These are phyloP conservation scores for Melipona quadrifasciata DNA, from an alignment of 1,140 invertebrate genomes.

Conservation along the genomic window DNA sequence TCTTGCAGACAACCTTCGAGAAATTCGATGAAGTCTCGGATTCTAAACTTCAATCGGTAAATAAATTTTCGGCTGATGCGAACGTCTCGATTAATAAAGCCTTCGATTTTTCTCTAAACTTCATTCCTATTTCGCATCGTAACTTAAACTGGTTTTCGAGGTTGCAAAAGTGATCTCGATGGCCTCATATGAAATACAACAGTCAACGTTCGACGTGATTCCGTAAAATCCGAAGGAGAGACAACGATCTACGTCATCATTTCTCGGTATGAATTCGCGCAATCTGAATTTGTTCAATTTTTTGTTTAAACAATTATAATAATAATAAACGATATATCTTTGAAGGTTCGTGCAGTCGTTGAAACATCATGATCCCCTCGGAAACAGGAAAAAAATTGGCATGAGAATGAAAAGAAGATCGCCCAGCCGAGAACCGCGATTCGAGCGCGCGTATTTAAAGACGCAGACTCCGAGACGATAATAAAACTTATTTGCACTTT, in stretches of 20 bases:
- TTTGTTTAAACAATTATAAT: neutral
- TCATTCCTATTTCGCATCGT: constrained; percentile 16
- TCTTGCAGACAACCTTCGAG: constrained; percentile 8
- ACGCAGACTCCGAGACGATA: neutral
- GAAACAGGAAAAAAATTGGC: too few relatives aligned
- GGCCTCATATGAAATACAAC: neutral
- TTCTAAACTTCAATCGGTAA: neutral
- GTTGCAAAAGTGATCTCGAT: neutral
- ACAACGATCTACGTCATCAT: neutral
- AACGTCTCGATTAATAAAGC: constrained; percentile 11
- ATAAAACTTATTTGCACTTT: constrained; percentile 47
- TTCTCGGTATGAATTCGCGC: neutral
- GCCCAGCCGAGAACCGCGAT: neutral
- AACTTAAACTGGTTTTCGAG: constrained; percentile 38
- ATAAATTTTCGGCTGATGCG: constrained; percentile 22
- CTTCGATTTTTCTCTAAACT: neutral
- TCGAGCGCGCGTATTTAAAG: neutral
- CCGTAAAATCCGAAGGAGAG: neutral
- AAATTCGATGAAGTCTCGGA: neutral
- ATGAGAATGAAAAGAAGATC: neutral
- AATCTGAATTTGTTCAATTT: neutral
- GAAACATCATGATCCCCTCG: neutral
- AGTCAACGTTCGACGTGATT: neutral
- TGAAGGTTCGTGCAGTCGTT: neutral
- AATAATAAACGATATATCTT: neutral